Base-by-base conservation (phyloP, 2,113 vertebrate genomes). In the Catharus fuscescens region DNA sequence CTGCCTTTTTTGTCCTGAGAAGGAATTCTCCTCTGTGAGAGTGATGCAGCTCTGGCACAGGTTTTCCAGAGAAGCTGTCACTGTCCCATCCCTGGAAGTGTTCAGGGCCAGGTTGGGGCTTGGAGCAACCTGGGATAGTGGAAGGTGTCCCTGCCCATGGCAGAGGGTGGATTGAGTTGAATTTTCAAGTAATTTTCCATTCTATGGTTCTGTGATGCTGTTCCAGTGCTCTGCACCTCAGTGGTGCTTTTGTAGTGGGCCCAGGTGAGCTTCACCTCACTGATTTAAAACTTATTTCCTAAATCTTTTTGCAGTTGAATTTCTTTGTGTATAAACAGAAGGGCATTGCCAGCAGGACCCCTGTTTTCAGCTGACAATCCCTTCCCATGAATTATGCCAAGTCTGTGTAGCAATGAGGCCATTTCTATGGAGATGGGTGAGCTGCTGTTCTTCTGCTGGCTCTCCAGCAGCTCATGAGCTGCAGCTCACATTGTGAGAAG, bases 341-440 rank as follows among this genome's bases (percentile, higher is more conserved):
- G 80, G 91, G 50, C 64, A 14, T 28, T 69, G 53, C 67, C 91
- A 92, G 67, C 91, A 91, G 74, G 92, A 90, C 92, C 86, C 53
- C 64, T 69, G 60, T 72, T 96, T 96, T 83, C 83, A 83, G 70
- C 70, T 0, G 18, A 93, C 78, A 87, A 87, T 93, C 77, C 80
- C 42, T 73, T 61, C 82, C 93, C 73, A 52, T 94, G 87, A 92
- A 95, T 95, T 92, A 92, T 86, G 48, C 23, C 25, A 8, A 53
- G 82, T 38, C 91, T 95, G 90, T 91, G 86, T 93, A 45, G 53
- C 84, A 93, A 93, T 92, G 69, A 95, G 90, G 71, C 87, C 80
- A 95, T 96, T 95, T 92, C 44, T 76, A 90, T 95, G 96, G 96
- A 96, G 95, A 96, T 91, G n/a, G 89, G 71, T 64, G 70, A 73